phyloP scores from a whole-genome alignment of 2,888 invertebrate species.

The Iphiclides podalirius region DNA sequence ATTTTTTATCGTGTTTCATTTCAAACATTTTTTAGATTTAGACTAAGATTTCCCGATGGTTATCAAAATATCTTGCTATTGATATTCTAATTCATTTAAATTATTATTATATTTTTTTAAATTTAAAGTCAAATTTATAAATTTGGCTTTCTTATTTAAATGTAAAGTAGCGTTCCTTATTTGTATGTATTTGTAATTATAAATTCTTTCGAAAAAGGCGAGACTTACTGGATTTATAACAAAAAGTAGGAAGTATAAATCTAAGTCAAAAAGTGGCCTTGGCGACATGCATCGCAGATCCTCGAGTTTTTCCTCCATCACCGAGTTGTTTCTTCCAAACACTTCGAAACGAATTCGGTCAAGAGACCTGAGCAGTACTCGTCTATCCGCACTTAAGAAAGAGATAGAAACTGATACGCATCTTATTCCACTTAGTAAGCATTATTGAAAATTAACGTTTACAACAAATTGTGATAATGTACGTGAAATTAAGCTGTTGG shows the following conservation, averaged over 20 bases:
- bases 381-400: slow-evolving; percentile 76
- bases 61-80: no score
- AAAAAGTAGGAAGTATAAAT: neutral
- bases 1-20: neutral
- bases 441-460: neutral
- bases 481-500: no score
- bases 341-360: slow-evolving; percentile 56
- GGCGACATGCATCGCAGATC: slow-evolving; percentile 43
- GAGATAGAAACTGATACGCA: slow-evolving; percentile 81
- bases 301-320: slow-evolving; percentile 55
- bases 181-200: no score
- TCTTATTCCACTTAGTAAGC: slow-evolving; percentile 68
- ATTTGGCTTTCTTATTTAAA: no score
- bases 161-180: no score
- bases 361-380: slow-evolving; percentile 61
- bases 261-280: neutral
- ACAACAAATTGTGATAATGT: neutral
- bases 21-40: neutral
- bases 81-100: no score
- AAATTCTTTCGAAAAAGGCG: neutral
- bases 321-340: slow-evolving; percentile 65
- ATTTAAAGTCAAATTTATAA: no score
- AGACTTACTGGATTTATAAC: slow-evolving; percentile 25
- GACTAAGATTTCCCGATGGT: no score
- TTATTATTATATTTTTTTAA: no score